A percentile compares a stretch with the other conserved stretches of the same genome.
Conservation (phyloP, 2,797 vertebrate species). For the Rhynchonycteris naso region DNA sequence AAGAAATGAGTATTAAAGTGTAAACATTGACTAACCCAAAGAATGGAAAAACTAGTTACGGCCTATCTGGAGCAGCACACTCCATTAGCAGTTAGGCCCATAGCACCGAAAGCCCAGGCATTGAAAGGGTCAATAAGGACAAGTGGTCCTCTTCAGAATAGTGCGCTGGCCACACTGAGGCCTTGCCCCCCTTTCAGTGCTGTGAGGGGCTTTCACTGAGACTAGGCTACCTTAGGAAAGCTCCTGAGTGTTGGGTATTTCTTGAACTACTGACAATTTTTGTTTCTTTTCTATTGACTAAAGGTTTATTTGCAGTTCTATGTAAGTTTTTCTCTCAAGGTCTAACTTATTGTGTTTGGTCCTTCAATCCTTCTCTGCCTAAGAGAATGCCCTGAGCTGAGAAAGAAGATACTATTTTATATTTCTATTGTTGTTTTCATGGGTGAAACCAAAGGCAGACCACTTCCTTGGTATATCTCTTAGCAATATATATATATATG, state of each 20-base stretch:
- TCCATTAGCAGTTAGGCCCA: not conserved
- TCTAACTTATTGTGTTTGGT: not conserved
- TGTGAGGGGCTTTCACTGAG: not conserved
- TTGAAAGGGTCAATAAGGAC: not conserved
- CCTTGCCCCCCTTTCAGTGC: not conserved
- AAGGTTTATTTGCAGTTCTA: conserved; percentile 31
- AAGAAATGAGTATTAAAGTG: conserved; percentile 37
- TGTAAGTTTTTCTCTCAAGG: not conserved
- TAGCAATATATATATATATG: conserved; percentile 13
- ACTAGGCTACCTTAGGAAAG: not conserved
- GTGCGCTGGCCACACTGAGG: not conserved
- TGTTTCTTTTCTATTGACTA: conserved; percentile 12
- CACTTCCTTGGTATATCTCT: conserved; percentile 51
- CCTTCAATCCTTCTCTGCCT: conserved; percentile 9
- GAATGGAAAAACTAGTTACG: conserved; percentile 3
- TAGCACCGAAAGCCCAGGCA: not conserved
- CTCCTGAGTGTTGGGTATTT: not conserved
- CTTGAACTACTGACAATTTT: conserved; percentile 30
- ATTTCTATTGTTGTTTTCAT: not conserved
- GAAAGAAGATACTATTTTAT: not conserved
- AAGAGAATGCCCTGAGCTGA: conserved; percentile 9
- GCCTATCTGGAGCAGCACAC: not conserved
- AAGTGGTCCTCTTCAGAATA: not conserved
- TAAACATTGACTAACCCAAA: not conserved
- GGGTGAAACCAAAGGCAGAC: conserved; percentile 28